Evolutionary conservation across 2,888 invertebrate genomes (phyloP), one percentile per base, ranked within the genome.

Genomic region (Elgonia sp.): DNA sequence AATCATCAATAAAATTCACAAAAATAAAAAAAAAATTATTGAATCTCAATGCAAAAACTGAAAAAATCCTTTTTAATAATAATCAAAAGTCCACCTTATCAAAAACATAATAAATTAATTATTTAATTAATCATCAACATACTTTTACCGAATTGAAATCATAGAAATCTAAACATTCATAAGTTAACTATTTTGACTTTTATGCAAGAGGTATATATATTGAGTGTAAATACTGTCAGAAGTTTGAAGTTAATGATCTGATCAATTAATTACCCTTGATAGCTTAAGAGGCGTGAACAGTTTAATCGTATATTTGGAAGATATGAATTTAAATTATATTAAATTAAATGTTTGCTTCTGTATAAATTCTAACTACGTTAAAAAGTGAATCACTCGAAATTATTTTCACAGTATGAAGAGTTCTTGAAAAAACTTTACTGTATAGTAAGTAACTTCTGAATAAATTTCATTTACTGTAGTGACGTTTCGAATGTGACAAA

Each of bases 251-350:
- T 90, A 91, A 92, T 91, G 89, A 87, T 83, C 87, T 86, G 77
- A 87, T 85, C 91, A 91, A 92, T 91, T 92, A 92, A 92, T 92
- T 90, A 91, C 89, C 89, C 81, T 88, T 91, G 91, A 91, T 92
- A 92, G 90, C 90, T 91, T 89, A 90, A 91, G 91, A 91, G 92
- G 90, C 91, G 86, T 86, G 89, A 89, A 88, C 90, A 92, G 92
- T 92, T 92, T 85, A 85, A 85, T 85, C 80, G 69, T 53, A 60
- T 67, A 57, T 62, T 80, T 16, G 70, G 60, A 90, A 80, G 79
- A 79, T 70, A 84, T 70, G 42, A 53, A 40, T 70, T 60, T 39
- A 10, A 60, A 4, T 67, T 46, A 21, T 67, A 40, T 46, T 69
- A 29, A 29, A 29, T 29, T 29, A 29, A 29, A 29, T 29, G 29